A percentile compares a stretch with the other conserved stretches of the same genome.
Conservation (phyloP, 2,113 vertebrate genomes). For the Seriola rivoliana region DNA sequence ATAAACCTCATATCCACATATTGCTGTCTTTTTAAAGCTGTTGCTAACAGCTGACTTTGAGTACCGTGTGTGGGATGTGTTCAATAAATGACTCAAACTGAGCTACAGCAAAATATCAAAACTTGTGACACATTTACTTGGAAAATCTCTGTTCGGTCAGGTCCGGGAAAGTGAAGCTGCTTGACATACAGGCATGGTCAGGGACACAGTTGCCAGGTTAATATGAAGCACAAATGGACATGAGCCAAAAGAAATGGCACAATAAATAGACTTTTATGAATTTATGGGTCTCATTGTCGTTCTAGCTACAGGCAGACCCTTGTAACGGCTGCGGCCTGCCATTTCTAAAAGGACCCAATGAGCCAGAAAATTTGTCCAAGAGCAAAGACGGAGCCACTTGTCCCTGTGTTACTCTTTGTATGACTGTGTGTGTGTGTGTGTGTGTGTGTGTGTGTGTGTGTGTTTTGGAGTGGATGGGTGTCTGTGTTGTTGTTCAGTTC, state of each 20-base stretch:
- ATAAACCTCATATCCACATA: not conserved
- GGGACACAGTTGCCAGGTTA: constrained; percentile 2
- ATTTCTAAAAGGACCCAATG: constrained; percentile 62
- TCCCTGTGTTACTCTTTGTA: constrained; percentile 34
- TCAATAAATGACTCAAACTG: not conserved
- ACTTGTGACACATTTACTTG: too few relatives aligned
- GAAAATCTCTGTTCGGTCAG: not conserved
- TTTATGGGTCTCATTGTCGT: constrained; percentile 43
- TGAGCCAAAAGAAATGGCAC: constrained; percentile 16
- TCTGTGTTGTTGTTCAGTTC: constrained; percentile 31
- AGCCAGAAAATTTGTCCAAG: constrained; percentile 65
- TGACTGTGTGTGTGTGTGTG: not conserved
- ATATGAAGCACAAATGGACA: constrained; percentile 20
- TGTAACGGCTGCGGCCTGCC: constrained; percentile 43
- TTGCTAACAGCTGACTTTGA: not conserved
- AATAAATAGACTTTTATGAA: constrained; percentile 49
- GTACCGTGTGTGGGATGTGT: not conserved
- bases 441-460: constrained; percentile 9
- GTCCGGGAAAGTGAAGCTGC: not conserved
- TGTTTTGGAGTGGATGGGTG: constrained; percentile 24
- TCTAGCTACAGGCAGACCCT: constrained; percentile 39
- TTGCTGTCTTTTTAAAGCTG: not conserved
- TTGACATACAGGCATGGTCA: not conserved
- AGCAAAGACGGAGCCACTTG: constrained; percentile 51
- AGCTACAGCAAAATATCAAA: not conserved